phyloP scores from a whole-genome alignment of 2,113 vertebrate species.

The Sebastes fasciatus region DNA sequence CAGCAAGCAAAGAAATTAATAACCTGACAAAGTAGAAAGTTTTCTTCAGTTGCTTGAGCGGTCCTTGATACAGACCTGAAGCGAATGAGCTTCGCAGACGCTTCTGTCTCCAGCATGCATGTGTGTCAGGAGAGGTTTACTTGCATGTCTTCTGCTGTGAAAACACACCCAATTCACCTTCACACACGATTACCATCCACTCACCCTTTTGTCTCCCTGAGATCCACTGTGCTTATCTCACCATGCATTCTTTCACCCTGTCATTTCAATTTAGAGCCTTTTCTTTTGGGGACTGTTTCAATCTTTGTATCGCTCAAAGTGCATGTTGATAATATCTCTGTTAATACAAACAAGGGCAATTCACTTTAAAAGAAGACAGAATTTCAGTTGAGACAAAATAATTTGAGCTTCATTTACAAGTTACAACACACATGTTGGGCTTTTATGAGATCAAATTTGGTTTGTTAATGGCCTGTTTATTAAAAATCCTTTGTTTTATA shows the following conservation, averaged over 20 bases:
- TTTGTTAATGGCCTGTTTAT: slow-evolving; percentile 5
- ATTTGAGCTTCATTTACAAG: neutral
- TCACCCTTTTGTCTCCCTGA: slow-evolving; percentile 2
- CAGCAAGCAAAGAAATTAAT: slow-evolving; percentile 47
- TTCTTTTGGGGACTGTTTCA: neutral
- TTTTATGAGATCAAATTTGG: neutral
- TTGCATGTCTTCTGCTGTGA: slow-evolving; percentile 38
- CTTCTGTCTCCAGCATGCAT: slow-evolving; percentile 23
- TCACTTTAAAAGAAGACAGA: neutral
- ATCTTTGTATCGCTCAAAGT: neutral
- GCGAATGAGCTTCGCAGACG: slow-evolving; percentile 32
- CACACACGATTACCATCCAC: slow-evolving; percentile 30
- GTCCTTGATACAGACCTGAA: slow-evolving; percentile 44
- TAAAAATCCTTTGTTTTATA: too few relatives aligned
- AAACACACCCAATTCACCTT: slow-evolving; percentile 50
- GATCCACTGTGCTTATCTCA: neutral
- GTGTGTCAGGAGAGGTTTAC: slow-evolving; percentile 46
- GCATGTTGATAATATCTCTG: neutral
- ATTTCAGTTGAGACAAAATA: neutral
- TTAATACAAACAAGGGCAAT: neutral
- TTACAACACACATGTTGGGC: neutral
- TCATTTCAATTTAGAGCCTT: neutral
- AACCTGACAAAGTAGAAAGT: slow-evolving; percentile 51
- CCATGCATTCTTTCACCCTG: neutral
- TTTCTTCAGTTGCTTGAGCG: slow-evolving; percentile 19